Evolutionary conservation across 2,797 vertebrate species (phyloP).

Genomic region (Tragopan temminckii): DNA sequence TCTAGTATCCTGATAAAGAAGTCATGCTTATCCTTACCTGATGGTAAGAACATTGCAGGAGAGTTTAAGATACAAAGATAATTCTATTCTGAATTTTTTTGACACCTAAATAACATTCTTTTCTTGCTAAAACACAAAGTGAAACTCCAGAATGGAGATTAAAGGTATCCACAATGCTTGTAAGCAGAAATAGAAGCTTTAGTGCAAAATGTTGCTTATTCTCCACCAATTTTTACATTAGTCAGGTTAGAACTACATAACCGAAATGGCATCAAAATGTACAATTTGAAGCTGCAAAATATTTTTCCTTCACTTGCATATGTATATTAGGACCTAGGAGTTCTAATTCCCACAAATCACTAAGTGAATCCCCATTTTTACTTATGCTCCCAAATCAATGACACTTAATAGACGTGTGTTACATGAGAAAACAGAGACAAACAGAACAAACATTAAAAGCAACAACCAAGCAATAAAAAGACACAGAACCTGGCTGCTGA

Average conservation of each 20-base stretch:
- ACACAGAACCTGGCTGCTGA: neutral
- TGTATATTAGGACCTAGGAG: neutral
- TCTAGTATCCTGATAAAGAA: neutral
- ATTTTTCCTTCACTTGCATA: neutral
- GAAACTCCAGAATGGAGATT: accelerated
- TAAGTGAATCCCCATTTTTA: neutral
- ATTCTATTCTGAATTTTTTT: neutral
- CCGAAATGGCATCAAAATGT: neutral
- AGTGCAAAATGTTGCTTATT: neutral
- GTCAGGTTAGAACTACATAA: neutral
- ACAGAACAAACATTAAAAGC: neutral
- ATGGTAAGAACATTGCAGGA: neutral
- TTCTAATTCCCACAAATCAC: neutral
- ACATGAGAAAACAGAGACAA: neutral
- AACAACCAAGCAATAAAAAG: neutral
- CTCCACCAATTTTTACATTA: neutral
- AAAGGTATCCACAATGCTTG: neutral
- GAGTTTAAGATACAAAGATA: neutral
- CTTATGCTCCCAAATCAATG: neutral
- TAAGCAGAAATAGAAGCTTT: neutral
- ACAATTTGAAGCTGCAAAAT: neutral
- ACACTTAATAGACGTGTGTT: neutral
- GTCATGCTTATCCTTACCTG: accelerated
- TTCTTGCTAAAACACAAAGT: neutral
- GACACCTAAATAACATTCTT: neutral